Evolutionary conservation across 2,888 invertebrate species (phyloP).

Genomic region (Sarcophaga subvicina): DNA sequence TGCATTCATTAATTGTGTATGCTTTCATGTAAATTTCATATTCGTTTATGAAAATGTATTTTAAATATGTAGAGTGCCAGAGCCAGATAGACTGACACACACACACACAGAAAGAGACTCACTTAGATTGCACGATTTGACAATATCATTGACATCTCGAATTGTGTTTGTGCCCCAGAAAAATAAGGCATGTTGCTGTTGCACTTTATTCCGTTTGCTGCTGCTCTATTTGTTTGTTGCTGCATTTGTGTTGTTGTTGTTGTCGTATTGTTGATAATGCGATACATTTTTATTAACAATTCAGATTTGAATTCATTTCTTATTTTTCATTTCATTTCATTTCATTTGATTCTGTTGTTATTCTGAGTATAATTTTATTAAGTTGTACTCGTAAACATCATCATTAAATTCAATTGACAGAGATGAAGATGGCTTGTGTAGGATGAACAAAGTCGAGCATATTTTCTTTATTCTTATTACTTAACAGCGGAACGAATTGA

Average conservation of each 20-base stretch:
- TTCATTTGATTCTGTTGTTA: too few species aligned
- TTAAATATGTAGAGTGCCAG: conserved; percentile 33
- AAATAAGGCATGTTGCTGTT: conserved; percentile 17
- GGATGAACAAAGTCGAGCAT: conserved; percentile 13
- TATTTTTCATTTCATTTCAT: background rate
- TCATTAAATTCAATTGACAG: conserved; percentile 36
- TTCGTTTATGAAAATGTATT: conserved; percentile 9
- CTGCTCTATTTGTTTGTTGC: background rate
- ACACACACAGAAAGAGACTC: background rate
- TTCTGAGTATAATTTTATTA: too few species aligned
- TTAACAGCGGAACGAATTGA: background rate
- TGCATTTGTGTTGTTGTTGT: conserved; percentile 27
- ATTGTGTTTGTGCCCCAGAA: conserved; percentile 15
- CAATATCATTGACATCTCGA: conserved; percentile 46
- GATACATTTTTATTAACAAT: conserved; percentile 59
- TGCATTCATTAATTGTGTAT: background rate
- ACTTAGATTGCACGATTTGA: conserved; percentile 38
- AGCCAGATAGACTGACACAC: conserved; percentile 22
- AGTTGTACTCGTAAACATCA: conserved; percentile 9
- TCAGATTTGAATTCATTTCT: conserved; percentile 17
- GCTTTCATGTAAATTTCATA: background rate
- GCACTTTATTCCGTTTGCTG: background rate
- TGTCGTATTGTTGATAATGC: conserved; percentile 37
- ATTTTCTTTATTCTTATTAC: conserved; percentile 11
- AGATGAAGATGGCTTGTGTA: background rate